Evolutionary conservation across 2,113 vertebrate genomes (phyloP), one percentile per base, ranked within the genome.

Genomic region (Tupaia chinensis): DNA sequence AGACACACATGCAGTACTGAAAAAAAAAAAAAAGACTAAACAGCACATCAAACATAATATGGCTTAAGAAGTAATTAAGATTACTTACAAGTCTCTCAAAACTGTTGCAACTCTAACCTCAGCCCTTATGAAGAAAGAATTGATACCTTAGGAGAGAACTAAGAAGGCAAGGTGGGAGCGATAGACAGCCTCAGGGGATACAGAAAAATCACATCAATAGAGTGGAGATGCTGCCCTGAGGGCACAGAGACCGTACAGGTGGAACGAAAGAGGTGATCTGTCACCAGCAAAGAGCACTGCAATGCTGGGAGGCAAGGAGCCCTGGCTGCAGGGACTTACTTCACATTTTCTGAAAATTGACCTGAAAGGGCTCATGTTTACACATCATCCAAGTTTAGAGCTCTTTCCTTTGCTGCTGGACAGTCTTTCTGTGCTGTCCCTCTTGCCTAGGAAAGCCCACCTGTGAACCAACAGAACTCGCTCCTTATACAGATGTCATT

Each of bases 271-370:
- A 29, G 19, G 61, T 14, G 15, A 4, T 9, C 19, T 23, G 14
- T 8, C 8, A 19, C 27, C 83, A 73, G 69, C 58, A 83, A 80
- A 69, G 66, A 7, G 74, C 0, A 0, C 32, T 61, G 25, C 63
- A 78, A 65, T 54, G 65, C 29, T 20, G 53, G 22, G 44, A 44
- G 44, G 44, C 44, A 44, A 44, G 44, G 44, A 44, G 44, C 44
- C 44, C 23, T 54, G 7, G 25, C 0, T 6, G 14, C 10, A 68
- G 58, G 23, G 5, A 27, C 8, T 0, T 9, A 58, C 27, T 68
- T 69, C 53, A 29, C 27, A 25, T 29, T 74, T 94, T 72, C 70
- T 95, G 53, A 88, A 84, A 63, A 77, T 78, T 34, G n/a, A 91
- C 73, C 20, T 79, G 29, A 69, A 89, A 87, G 34, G 27, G 3